Conservation (phyloP, 2,888 invertebrate genomes). For the Siphonodentalium dalli region DNA sequence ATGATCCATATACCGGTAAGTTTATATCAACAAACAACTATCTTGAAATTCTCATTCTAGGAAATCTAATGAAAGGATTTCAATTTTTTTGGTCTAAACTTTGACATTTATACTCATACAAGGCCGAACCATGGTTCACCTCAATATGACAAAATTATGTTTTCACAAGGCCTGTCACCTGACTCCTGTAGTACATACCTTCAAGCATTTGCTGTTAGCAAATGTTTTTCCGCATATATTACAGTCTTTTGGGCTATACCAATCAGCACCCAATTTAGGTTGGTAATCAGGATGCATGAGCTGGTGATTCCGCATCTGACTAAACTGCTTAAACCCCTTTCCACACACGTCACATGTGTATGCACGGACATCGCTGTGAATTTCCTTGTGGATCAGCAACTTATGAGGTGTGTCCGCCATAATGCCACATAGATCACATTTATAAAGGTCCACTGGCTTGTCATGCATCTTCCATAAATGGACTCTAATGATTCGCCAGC, state of each 20-base stretch:
- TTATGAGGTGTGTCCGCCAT: slow-evolving; percentile 69
- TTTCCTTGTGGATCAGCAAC: slow-evolving; percentile 77
- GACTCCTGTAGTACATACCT: no score
- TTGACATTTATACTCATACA: no score
- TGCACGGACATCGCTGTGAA: slow-evolving; percentile 63
- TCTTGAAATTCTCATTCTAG: no score
- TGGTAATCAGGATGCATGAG: slow-evolving; percentile 58
- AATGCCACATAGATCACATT: slow-evolving; percentile 69
- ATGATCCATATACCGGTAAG: no score
- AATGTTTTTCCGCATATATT: slow-evolving; percentile 72
- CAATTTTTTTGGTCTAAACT: no score
- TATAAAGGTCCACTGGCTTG: slow-evolving; percentile 80
- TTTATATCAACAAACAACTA: no score
- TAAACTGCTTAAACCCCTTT: slow-evolving; percentile 80
- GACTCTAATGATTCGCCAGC: slow-evolving; percentile 74
- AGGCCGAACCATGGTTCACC: no score
- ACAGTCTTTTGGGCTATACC: slow-evolving; percentile 68
- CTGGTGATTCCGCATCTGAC: slow-evolving; percentile 81
- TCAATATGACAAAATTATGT: no score
- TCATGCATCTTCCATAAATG: slow-evolving; percentile 78
- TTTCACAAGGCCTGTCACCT: no score
- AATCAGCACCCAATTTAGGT: slow-evolving; percentile 24
- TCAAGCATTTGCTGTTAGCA: slow-evolving; percentile 67
- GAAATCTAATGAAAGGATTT: no score
- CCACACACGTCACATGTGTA: slow-evolving; percentile 70